Percentiles rank a stretch among this genome's conserved stretches.
Conservation (phyloP, 2,888 invertebrate genomes). For the Syrphus vitripennis region DNA sequence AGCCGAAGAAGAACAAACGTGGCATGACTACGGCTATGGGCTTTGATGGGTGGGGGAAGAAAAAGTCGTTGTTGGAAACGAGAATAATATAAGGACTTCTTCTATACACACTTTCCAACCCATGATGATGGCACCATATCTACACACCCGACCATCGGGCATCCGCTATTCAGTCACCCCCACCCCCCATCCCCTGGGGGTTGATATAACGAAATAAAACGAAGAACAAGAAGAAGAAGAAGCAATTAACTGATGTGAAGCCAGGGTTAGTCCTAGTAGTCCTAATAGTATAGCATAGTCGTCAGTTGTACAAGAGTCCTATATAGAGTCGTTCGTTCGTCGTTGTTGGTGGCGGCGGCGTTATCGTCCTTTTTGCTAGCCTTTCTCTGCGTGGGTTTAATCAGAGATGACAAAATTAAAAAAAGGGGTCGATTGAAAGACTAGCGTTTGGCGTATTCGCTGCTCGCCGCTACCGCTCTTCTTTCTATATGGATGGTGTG, state of each 20-base stretch:
- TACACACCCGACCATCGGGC: not conserved
- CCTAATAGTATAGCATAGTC: not conserved
- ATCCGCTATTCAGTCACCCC: not conserved
- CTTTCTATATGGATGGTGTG: not conserved
- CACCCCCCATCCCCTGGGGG: slow-evolving; percentile 9
- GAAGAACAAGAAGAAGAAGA: slow-evolving; percentile 43
- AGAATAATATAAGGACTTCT: slow-evolving; percentile 55
- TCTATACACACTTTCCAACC: slow-evolving; percentile 52
- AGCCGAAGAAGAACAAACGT: not conserved
- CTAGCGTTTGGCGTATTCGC: slow-evolving; percentile 40
- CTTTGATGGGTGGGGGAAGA: slow-evolving; percentile 14
- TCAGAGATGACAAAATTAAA: slow-evolving; percentile 67
- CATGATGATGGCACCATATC: slow-evolving; percentile 1
- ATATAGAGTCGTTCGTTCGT: not conserved
- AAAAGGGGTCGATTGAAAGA: slow-evolving; percentile 62
- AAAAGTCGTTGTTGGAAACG: slow-evolving; percentile 41
- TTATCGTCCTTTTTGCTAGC: slow-evolving; percentile 8
- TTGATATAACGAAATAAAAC: slow-evolving; percentile 13
- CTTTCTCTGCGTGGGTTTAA: slow-evolving; percentile 41
- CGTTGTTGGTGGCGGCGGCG: not conserved
- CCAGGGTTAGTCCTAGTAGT: slow-evolving; percentile 38
- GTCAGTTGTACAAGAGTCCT: not conserved
- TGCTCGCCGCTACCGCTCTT: no score
- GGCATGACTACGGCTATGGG: not conserved
- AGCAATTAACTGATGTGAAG: slow-evolving; percentile 64